Conservation (phyloP, 2,113 vertebrate genomes). For the Pelmatolapia mariae region DNA sequence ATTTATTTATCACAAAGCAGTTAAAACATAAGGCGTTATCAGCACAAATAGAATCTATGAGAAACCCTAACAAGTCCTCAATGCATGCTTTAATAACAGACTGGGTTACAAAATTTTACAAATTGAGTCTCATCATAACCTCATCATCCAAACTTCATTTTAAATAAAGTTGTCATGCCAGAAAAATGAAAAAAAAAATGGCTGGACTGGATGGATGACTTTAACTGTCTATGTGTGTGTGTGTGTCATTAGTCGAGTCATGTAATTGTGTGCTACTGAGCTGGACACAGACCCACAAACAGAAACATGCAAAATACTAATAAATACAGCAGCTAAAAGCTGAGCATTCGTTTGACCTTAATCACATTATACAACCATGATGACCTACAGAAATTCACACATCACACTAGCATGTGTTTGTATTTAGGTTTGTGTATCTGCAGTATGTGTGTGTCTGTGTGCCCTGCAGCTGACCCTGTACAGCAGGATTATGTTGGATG, state of each 20-base stretch:
- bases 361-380: slow-evolving; percentile 16
- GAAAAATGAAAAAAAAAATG: neutral
- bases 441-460: neutral
- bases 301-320: neutral
- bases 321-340: neutral
- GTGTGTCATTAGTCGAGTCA: neutral
- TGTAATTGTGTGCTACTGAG: neutral
- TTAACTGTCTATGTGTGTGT: neutral
- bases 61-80: neutral
- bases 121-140: neutral
- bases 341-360: neutral
- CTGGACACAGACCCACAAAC: neutral
- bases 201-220: neutral
- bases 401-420: neutral
- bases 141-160: neutral
- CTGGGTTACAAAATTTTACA: neutral
- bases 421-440: neutral
- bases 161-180: neutral
- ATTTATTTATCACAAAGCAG: neutral
- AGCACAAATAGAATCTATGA: neutral
- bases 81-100: neutral
- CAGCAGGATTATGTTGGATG: slow-evolving; percentile 18
- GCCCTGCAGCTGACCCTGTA: slow-evolving; percentile 5
- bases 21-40: neutral
- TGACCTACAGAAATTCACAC: neutral